Base-by-base conservation (phyloP, 2,113 vertebrate species). In the Tretioscincus oriximinensis region DNA sequence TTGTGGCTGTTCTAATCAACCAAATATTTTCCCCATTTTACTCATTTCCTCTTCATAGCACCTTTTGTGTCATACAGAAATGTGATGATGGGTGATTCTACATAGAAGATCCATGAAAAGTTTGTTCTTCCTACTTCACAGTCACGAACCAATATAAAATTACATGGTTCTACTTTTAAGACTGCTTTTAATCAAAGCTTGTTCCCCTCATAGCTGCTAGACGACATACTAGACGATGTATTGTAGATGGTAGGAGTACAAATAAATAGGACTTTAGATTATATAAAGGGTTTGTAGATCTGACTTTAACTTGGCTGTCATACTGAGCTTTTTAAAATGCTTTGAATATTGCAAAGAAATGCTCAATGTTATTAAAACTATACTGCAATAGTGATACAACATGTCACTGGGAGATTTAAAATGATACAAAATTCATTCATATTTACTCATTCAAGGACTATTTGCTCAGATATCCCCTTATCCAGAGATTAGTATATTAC, bases 361-460 rank as follows among this genome's bases (percentile, higher is more conserved):
- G 91, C 90, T 94, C 92, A 92, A 76, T 79, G 86, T 79, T 90
- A 91, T 76, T 87, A 90, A 91, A 92, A 14, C 84, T 85, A 31
- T 69, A 92, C 89, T 85, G 85, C 70, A 89, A 79, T 73, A 76
- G 76, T 90, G 80, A 70, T 47, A 86, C 73, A 66, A 45, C 78
- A 12, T 76, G 12, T 68, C 45, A 70, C 7, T 63, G 80, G 64
- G 73, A 70, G 31, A 54, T 68, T 51, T n/a, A 68, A 84, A 60
- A 86, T 71, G 45, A 91, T 85, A 88, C 12, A n/a, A 84, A 85
- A 35, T 76, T 70, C 72, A 87, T 63, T 80, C 86, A 85, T 85
- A 78, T 76, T 9, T 90, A 58, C 26, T 86, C 84, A 76, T 79
- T 72, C 45, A 71, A 91, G 82, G 85, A 67, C 79, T 49, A 26